Evolutionary conservation across 2,113 vertebrate genomes (phyloP).

Genomic region (Redunca redunca): DNA sequence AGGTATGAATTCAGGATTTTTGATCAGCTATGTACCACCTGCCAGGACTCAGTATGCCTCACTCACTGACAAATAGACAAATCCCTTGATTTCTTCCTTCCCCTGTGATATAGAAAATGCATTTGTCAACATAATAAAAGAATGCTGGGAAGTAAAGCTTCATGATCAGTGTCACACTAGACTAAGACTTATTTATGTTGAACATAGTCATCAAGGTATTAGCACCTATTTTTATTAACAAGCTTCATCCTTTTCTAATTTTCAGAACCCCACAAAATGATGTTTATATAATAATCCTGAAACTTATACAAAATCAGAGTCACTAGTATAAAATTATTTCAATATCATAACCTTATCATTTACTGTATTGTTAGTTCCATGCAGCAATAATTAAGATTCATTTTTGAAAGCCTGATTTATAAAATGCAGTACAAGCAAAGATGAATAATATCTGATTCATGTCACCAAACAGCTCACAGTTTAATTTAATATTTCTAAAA

Average conservation of each 20-base stretch:
- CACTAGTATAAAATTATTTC: constrained; percentile 25
- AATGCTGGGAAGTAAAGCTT: neutral
- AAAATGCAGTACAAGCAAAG: neutral
- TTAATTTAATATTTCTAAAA: neutral
- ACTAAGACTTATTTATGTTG: neutral
- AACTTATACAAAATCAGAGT: constrained; percentile 36
- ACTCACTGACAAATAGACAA: neutral
- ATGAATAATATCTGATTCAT: neutral
- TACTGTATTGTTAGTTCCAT: neutral
- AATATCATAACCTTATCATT: constrained; percentile 30
- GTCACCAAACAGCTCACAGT: neutral
- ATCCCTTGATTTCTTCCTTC: neutral
- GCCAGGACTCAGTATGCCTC: neutral
- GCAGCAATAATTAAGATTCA: constrained; percentile 25
- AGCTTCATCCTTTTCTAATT: constrained; percentile 35
- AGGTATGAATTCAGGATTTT: neutral
- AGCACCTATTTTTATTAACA: constrained; percentile 12
- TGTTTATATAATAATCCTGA: constrained; percentile 31
- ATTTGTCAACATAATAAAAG: neutral
- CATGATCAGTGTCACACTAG: neutral
- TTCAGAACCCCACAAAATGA: constrained; percentile 15
- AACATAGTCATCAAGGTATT: neutral
- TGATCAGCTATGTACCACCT: neutral
- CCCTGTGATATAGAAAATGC: neutral
- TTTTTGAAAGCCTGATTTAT: neutral